Percentiles rank a stretch among this genome's conserved stretches.
phyloP scores from a whole-genome alignment of 2,113 vertebrate genomes.

The Anarrhichthys ocellatus region DNA sequence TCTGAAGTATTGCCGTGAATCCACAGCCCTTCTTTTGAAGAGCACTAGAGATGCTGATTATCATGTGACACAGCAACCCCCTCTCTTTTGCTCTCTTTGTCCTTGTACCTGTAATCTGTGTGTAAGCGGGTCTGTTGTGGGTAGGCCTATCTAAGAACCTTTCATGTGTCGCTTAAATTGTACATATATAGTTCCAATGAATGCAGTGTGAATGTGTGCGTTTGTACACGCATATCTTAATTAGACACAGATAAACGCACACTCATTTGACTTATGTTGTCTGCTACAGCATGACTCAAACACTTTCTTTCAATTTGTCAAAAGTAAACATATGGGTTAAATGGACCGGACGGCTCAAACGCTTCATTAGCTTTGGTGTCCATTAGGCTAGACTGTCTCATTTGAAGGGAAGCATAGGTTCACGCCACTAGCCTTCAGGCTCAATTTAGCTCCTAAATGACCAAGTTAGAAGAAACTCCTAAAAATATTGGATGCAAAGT shows the following conservation, averaged over 20 bases:
- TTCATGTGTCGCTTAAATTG: neutral
- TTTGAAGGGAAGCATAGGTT: conserved; percentile 4
- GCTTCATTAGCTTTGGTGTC: conserved; percentile 4
- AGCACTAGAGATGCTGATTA: conserved; percentile 60
- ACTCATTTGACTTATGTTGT: neutral
- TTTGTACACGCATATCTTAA: neutral
- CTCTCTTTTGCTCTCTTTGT: neutral
- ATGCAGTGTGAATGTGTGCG: neutral
- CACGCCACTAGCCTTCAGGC: neutral
- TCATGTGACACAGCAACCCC: conserved; percentile 51
- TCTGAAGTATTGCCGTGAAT: conserved; percentile 19
- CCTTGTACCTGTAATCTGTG: conserved; percentile 1
- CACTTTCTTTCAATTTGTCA: neutral
- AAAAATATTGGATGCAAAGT: conserved; percentile 14
- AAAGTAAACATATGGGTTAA: neutral
- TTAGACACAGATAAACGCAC: too few relatives aligned
- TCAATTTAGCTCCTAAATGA: neutral
- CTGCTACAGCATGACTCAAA: neutral
- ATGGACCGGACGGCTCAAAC: neutral
- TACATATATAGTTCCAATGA: neutral
- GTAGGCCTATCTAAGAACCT: neutral
- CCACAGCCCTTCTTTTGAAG: conserved; percentile 53
- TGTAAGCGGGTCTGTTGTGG: neutral
- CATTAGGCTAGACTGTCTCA: neutral
- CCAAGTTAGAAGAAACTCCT: conserved; percentile 3